Evolutionary conservation across 2,888 invertebrate species (phyloP).

Genomic region (Erynnis tages): DNA sequence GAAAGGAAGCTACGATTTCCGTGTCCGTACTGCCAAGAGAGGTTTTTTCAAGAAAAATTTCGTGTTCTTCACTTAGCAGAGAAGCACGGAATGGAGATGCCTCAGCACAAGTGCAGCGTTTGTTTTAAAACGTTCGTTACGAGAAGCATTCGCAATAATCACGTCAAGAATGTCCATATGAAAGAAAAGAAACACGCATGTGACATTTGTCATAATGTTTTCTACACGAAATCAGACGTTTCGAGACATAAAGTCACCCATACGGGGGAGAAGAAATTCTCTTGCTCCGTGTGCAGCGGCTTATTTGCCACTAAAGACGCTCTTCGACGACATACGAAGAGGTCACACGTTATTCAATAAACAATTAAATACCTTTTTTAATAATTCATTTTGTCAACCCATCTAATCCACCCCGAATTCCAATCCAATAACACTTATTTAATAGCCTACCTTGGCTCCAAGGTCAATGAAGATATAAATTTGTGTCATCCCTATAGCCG

Average conservation of each 20-base stretch:
- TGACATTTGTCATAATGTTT: conserved; percentile 58
- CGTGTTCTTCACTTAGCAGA: conserved; percentile 52
- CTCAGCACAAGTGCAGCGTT: conserved; percentile 53
- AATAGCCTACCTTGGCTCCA: too few relatives aligned
- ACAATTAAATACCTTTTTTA: too few relatives aligned
- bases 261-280: conserved; percentile 58
- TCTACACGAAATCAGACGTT: conserved; percentile 64
- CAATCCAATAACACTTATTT: too few relatives aligned
- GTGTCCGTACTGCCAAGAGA: conserved; percentile 52
- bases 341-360: conserved; percentile 45
- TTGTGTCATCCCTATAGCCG: too few relatives aligned
- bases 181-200: conserved; percentile 66
- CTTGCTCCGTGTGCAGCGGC: conserved; percentile 53
- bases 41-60: conserved; percentile 58
- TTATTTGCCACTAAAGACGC: conserved; percentile 64
- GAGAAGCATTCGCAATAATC: conserved; percentile 60
- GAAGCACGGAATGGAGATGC: conserved; percentile 53
- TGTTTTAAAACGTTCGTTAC: conserved; percentile 64
- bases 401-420: too few relatives aligned
- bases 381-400: too few relatives aligned
- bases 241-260: conserved; percentile 60
- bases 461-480: too few relatives aligned
- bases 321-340: conserved; percentile 58
- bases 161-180: conserved; percentile 62
- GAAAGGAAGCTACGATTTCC: conserved; percentile 55